Conservation (phyloP, 2,797 vertebrate genomes). For the Danio tinwini region DNA sequence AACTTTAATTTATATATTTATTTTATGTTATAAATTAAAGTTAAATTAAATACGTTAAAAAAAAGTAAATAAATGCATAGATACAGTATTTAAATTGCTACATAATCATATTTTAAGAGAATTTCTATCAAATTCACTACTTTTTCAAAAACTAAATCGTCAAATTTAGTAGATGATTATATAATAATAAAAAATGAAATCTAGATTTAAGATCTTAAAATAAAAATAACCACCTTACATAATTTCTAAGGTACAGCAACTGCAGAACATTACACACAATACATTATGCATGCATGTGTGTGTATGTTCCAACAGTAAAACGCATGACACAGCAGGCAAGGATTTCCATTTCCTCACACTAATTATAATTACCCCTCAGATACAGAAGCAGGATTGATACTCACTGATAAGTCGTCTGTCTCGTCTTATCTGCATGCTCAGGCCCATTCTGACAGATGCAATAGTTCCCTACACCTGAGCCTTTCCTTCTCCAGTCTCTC, state of each 20-base stretch:
- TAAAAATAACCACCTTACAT: background rate
- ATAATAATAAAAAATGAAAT: no score
- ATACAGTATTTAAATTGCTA: no score
- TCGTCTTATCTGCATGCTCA: slow-evolving; percentile 25
- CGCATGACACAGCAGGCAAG: background rate
- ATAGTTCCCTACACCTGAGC: slow-evolving; percentile 23
- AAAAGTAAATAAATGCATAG: no score
- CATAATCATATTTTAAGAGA: no score
- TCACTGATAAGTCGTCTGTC: slow-evolving; percentile 40
- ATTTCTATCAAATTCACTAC: no score
- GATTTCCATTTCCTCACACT: background rate
- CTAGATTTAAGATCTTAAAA: no score
- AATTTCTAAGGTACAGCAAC: background rate
- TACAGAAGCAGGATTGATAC: slow-evolving; percentile 16
- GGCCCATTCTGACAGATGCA: slow-evolving; percentile 39
- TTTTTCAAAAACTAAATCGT: no score
- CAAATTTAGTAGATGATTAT: no score
- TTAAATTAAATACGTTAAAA: no score
- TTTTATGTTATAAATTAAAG: no score
- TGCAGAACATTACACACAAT: background rate
- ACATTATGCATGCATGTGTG: background rate
- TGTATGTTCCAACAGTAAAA: background rate
- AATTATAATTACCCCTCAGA: background rate
- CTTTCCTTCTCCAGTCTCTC: slow-evolving; percentile 24
- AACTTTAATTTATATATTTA: no score